phyloP scores from a whole-genome alignment of 2,113 vertebrate genomes.

The Neogobius melanostomus region DNA sequence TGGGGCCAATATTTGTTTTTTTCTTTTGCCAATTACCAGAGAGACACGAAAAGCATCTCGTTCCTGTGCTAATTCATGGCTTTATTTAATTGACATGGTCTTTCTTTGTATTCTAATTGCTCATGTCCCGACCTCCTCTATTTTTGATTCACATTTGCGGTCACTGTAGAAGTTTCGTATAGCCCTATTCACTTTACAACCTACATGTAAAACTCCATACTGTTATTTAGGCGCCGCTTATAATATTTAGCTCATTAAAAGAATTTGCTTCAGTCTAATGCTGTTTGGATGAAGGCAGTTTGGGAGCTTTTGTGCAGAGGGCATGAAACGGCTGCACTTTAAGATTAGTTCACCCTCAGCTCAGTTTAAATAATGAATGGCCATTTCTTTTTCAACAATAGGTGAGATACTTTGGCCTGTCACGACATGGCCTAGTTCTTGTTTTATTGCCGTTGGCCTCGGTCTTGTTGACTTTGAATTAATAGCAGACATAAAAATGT shows the following conservation, averaged over 20 bases:
- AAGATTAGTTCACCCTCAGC: background rate
- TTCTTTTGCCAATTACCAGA: slow-evolving; percentile 40
- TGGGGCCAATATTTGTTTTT: slow-evolving; percentile 31
- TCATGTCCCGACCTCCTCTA: slow-evolving; percentile 6
- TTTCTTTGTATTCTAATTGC: slow-evolving; percentile 2
- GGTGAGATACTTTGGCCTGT: background rate
- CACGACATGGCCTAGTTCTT: background rate
- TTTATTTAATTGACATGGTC: slow-evolving; percentile 14
- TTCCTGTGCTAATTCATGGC: background rate
- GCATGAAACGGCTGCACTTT: background rate
- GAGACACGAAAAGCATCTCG: slow-evolving; percentile 18
- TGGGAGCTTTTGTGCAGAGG: slow-evolving; percentile 16
- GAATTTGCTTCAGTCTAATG: slow-evolving; percentile 7
- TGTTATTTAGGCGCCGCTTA: slow-evolving; percentile 21
- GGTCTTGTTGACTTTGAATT: slow-evolving; percentile 2
- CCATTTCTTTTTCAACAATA: background rate
- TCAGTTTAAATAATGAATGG: slow-evolving; percentile 4
- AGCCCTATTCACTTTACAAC: background rate
- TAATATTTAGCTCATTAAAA: slow-evolving; percentile 21
- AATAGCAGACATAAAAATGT: background rate
- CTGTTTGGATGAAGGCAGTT: background rate
- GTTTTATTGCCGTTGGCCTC: background rate
- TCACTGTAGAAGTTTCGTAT: slow-evolving; percentile 10
- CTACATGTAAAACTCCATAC: slow-evolving; percentile 32
- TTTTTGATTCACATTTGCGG: slow-evolving; percentile 29